Conservation (phyloP, 2,888 invertebrate species). For the Phengaris arion region DNA sequence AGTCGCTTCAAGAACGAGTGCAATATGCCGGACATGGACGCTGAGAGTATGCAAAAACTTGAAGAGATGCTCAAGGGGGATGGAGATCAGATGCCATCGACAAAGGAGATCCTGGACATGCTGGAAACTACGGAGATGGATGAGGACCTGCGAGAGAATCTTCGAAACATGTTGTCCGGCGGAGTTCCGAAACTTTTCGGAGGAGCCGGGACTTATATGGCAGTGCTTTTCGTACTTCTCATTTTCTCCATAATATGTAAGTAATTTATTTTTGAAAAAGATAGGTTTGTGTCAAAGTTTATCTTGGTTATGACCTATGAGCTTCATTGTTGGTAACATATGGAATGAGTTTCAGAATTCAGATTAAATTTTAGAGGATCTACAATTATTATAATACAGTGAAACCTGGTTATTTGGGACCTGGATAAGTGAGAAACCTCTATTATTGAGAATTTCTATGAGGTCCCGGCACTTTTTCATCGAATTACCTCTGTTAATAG, state of each 20-base stretch:
- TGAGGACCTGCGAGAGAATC: conserved; percentile 81
- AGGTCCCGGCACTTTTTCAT: no score
- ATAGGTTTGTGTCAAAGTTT: background rate
- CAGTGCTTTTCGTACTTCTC: conserved; percentile 54
- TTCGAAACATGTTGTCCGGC: conserved; percentile 74
- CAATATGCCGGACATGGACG: conserved; percentile 44
- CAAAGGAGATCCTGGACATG: conserved; percentile 78
- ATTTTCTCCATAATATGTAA: conserved; percentile 62
- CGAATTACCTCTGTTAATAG: no score
- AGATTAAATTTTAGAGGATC: no score
- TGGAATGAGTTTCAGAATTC: no score
- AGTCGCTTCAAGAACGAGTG: conserved; percentile 1
- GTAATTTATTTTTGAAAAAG: conserved; percentile 40
- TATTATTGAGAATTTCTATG: no score
- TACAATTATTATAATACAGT: no score
- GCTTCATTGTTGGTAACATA: no score
- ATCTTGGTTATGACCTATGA: background rate
- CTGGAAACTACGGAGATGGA: conserved; percentile 79
- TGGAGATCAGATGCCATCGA: conserved; percentile 64
- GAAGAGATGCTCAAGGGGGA: conserved; percentile 58
- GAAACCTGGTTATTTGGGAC: no score
- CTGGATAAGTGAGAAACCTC: no score
- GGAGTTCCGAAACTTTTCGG: conserved; percentile 64
- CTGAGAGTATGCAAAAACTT: conserved; percentile 45
- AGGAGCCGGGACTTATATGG: conserved; percentile 50